Base-by-base conservation (phyloP, 2,888 invertebrate species). In the Pasiphila rectangulata region DNA sequence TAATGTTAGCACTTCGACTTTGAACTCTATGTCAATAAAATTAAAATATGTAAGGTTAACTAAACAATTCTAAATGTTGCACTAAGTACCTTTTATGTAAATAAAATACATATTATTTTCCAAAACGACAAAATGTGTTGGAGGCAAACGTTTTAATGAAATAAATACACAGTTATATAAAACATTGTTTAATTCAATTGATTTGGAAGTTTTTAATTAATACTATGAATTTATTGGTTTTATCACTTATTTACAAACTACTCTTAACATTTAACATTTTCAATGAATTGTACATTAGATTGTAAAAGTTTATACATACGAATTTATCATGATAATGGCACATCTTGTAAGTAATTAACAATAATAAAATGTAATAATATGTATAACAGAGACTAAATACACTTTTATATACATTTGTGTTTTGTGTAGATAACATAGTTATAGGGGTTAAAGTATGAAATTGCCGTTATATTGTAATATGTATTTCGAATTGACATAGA, bases 111-210 rank as follows among this genome's bases (percentile, higher is more conserved):
- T n/a, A n/a, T n/a, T n/a, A n/a, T n/a, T n/a, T n/a, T n/a, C n/a
- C n/a, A n/a, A 3, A 9, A 9, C 1, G 9, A 9, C 9, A 2
- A 1, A 24, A 24, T 2, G 10, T 1, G 6, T 7, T 29, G 15
- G 3, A 7, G 5, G 7, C 7, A 15, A 29, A 15, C 2, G 5
- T 1, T 2, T 2, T 1, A 3, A 19, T 7, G 1, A 35, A 37
- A 55, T 45, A 50, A 46, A 46, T 30, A 38, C 40, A 42, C 39
- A 39, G 6, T 44, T 51, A 58, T 61, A 63, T 59, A 71, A 69
- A 74, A 73, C 54, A 54, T 67, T 53, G 65, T 73, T 80, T 77
- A 75, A 75, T 79, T 63, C 69, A 78, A 75, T 70, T 61, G 77
- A 76, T 63, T 55, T 74, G 54, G 54, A 66, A 69, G 69, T 59